A percentile compares a stretch with the other conserved stretches of the same genome.
Evolutionary conservation across 2,113 vertebrate genomes (phyloP).

Genomic region (Solea senegalensis): DNA sequence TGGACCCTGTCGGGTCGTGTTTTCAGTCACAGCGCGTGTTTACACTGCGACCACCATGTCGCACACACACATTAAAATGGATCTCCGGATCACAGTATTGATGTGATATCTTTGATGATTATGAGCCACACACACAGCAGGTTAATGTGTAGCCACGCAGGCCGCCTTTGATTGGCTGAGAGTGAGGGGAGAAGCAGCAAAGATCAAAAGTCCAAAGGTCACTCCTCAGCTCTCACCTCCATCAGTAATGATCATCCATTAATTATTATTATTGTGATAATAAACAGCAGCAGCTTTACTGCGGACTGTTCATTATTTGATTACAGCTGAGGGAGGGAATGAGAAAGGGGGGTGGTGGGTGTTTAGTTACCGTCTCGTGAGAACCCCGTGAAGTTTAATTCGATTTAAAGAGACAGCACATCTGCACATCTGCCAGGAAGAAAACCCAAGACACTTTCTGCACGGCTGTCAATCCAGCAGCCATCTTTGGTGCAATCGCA

Average conservation of each 20-base stretch:
- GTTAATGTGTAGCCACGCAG: conserved; percentile 69
- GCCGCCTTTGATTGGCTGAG: conserved; percentile 65
- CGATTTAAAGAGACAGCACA: conserved; percentile 58
- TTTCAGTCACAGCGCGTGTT: conserved; percentile 34
- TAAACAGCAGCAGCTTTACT: neutral
- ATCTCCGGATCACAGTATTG: neutral
- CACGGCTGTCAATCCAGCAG: conserved; percentile 54
- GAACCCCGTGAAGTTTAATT: conserved; percentile 61
- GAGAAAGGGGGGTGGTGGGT: neutral
- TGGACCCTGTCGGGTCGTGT: conserved; percentile 59
- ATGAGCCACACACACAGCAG: conserved; percentile 8
- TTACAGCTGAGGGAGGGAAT: neutral
- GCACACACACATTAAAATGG: neutral
- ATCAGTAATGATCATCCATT: neutral
- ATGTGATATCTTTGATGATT: neutral
- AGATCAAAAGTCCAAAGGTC: conserved; percentile 77
- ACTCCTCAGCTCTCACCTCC: neutral
- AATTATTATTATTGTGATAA: neutral
- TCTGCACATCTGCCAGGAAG: neutral
- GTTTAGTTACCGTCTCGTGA: conserved; percentile 49
- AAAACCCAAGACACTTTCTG: conserved; percentile 1
- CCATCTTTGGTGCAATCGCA: conserved; percentile 70
- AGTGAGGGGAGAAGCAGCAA: conserved; percentile 45
- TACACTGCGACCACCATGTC: conserved; percentile 5
- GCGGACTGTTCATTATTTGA: neutral